These are phyloP conservation scores for Episyrphus balteatus DNA, from an alignment of 1,140 invertebrate genomes.

Conservation along the genomic window DNA sequence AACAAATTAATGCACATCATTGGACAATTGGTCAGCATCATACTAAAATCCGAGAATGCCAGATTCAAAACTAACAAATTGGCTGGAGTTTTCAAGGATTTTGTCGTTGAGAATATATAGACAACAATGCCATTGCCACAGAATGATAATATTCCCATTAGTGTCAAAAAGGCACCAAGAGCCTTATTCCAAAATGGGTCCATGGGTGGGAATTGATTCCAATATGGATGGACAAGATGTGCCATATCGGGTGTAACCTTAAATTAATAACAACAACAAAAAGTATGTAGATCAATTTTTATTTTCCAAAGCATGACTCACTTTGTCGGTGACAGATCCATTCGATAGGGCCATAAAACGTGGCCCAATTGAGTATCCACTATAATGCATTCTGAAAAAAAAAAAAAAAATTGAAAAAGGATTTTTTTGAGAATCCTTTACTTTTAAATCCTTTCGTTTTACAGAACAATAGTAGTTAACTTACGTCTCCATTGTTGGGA, in stretches of 20 bases:
- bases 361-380: slow-evolving; percentile 21
- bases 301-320: slow-evolving; percentile 7
- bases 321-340: slow-evolving; percentile 33
- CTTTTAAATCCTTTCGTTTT: too few relatives aligned
- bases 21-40: slow-evolving; percentile 76
- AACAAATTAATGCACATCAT: slow-evolving; percentile 80
- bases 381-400: too few relatives aligned
- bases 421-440: too few relatives aligned
- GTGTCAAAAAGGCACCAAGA: slow-evolving; percentile 27
- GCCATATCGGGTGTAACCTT: slow-evolving; percentile 60
- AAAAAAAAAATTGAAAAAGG: too few relatives aligned
- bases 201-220: slow-evolving; percentile 66
- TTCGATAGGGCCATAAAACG: slow-evolving; percentile 33
- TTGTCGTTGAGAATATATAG: slow-evolving; percentile 50
- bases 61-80: slow-evolving; percentile 49
- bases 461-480: too few relatives aligned
- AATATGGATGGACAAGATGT: slow-evolving; percentile 56
- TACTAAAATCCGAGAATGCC: slow-evolving; percentile 59
- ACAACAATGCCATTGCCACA: slow-evolving; percentile 51
- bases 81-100: slow-evolving; percentile 44
- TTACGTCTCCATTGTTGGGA: too few relatives aligned
- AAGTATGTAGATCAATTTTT: neutral
- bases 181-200: slow-evolving; percentile 56
- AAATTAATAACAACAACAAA: slow-evolving; percentile 16
- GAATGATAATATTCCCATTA: slow-evolving; percentile 36